These are phyloP conservation scores for Semnornis frantzii DNA, from an alignment of 2,113 vertebrate species.

Conservation along the genomic window DNA sequence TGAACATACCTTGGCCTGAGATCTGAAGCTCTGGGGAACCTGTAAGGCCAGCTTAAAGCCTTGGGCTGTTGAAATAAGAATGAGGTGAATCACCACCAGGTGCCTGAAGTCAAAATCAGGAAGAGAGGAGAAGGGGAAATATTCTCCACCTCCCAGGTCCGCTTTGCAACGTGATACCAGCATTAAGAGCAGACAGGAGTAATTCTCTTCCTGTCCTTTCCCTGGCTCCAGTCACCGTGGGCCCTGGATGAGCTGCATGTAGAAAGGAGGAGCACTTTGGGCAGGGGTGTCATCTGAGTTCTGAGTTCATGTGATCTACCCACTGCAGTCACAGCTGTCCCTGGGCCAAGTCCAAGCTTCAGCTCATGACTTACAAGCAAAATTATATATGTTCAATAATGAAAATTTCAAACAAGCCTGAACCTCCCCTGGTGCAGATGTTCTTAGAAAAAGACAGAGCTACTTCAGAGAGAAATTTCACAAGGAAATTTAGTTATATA, in stretches of 20 bases:
- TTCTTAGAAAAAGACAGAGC: background rate
- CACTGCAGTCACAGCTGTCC: background rate
- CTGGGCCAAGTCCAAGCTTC: background rate
- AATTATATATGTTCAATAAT: background rate
- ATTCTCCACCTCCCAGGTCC: background rate
- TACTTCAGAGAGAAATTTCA: background rate
- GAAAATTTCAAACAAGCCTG: background rate
- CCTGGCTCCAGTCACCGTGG: background rate
- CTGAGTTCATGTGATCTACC: background rate
- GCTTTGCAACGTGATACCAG: background rate
- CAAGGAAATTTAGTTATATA: background rate
- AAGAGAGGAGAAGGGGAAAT: background rate
- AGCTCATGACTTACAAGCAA: background rate
- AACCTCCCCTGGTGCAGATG: background rate
- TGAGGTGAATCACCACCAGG: background rate
- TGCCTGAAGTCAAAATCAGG: background rate
- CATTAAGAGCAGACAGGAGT: background rate
- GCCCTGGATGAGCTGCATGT: background rate
- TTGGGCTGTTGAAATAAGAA: background rate
- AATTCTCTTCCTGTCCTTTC: background rate
- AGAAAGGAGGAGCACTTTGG: background rate
- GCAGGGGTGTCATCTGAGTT: background rate
- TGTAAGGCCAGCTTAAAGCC: background rate
- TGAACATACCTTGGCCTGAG: background rate
- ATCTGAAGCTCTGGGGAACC: constrained; percentile 3